Base-by-base conservation (phyloP, 2,888 invertebrate genomes). In the Tetragnatha montana region DNA sequence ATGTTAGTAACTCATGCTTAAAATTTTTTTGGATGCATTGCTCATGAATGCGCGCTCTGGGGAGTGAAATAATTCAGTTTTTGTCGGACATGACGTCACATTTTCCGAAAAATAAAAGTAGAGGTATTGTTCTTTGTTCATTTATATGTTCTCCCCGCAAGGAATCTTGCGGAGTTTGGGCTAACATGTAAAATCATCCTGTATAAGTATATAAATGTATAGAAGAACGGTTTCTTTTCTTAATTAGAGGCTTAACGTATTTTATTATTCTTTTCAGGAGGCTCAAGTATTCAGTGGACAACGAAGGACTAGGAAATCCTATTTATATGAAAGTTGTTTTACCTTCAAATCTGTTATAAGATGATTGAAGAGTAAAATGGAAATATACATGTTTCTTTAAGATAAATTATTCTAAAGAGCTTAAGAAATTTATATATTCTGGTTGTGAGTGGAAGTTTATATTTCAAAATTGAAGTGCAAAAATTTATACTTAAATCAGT, bases 361-460 rank as follows among this genome's bases (percentile, higher is more conserved):
- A n/a, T 49, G 19, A 74, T 8, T 19, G 73, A 51, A 51, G 14
- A 60, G 22, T 82, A 60, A 71, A 71, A 60, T 49, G 51, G 21
- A 49, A 74, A 51, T 74, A 82, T 82, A 35, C 35, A 73, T 47
- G 49, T 81, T 22, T 71, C 73, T 73, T 82, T 71, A 74, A 51
- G 22, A 82, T 51, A 8, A 74, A 60, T 82, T 51, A 51, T 74
- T 82, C 22, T 22, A 82, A 82, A 82, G 82, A 82, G 82, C 82
- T 82, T 82, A 82, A 35, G 22, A 82, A 81, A 81, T 81, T 51
- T 73, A 76, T 76, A 22, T 74, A 50, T 82, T 21, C 71, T 21
- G 73, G 51, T 74, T 19, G 21, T 60, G 82, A 82, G 51, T 74
- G 81, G 17, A 50, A 50, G 73, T 49, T 74, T 82, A 73, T 17